phyloP scores from a whole-genome alignment of 2,797 vertebrate species.

The Sebastes diploproa region DNA sequence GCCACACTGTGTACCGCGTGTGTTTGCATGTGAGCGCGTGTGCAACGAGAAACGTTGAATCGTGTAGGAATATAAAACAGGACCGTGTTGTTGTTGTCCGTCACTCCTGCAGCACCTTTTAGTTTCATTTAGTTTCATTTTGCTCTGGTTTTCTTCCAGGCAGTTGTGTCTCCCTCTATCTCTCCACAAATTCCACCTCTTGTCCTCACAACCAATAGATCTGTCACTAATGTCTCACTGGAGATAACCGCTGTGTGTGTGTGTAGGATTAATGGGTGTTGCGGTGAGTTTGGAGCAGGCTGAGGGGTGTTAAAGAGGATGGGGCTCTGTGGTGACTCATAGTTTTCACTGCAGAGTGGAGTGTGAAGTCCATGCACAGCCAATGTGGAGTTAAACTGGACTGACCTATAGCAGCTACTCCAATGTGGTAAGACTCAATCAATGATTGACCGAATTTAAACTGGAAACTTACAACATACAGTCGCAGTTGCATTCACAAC shows the following conservation, averaged over 20 bases:
- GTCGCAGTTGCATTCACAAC: background rate
- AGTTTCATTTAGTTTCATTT: constrained; percentile 2
- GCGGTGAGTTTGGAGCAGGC: constrained; percentile 11
- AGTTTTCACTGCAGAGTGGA: constrained; percentile 12
- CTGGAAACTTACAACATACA: constrained; percentile 3
- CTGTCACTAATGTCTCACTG: constrained; percentile 49
- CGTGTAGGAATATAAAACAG: constrained; percentile 11
- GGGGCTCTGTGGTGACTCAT: constrained; percentile 53
- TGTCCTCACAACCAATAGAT: constrained; percentile 52
- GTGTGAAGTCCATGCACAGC: constrained; percentile 5
- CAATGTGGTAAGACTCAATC: background rate
- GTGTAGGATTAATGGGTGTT: constrained; percentile 48
- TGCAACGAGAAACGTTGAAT: background rate
- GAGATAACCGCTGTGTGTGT: constrained; percentile 20
- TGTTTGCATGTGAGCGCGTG: constrained; percentile 22
- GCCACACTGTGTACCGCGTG: constrained; percentile 12
- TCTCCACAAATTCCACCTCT: constrained; percentile 61
- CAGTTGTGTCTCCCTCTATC: constrained; percentile 12
- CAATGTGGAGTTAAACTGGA: background rate
- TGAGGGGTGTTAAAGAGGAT: constrained; percentile 19
- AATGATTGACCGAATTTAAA: constrained; percentile 33
- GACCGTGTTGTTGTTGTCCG: background rate
- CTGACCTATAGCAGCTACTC: constrained; percentile 4
- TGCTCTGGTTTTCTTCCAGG: background rate
- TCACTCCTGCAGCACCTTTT: background rate